Evolutionary conservation across 2,797 vertebrate species (phyloP).

Genomic region (Orientallactaga sibirica): DNA sequence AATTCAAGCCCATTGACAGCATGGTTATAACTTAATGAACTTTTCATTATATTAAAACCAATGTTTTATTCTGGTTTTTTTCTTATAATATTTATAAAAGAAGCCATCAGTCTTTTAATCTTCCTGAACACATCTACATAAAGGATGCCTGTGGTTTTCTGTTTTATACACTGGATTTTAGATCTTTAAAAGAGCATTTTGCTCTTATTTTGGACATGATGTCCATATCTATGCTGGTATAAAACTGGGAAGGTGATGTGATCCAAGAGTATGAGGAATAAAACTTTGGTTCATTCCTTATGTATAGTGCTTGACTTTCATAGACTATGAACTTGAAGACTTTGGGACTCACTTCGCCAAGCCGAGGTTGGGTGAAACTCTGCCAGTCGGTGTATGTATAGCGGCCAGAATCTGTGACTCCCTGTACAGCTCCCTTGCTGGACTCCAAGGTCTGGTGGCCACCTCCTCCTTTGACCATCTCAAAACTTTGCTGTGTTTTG

Average conservation of each 20-base stretch:
- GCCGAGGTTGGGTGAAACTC: slow-evolving; percentile 89
- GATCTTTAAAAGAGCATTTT: not conserved
- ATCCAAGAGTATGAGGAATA: not conserved
- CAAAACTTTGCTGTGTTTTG: slow-evolving; percentile 86
- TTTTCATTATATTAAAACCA: not conserved
- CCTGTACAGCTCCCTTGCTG: slow-evolving; percentile 83
- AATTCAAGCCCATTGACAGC: not conserved
- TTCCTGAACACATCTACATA: not conserved
- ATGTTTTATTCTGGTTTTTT: not conserved
- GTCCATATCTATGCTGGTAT: not conserved
- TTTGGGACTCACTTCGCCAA: slow-evolving; percentile 89
- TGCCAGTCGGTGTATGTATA: slow-evolving; percentile 90
- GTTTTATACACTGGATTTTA: not conserved
- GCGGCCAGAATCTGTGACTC: slow-evolving; percentile 84
- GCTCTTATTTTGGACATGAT: not conserved
- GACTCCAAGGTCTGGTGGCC: slow-evolving; percentile 88
- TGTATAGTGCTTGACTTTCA: not conserved
- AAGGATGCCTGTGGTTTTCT: not conserved
- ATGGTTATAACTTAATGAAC: not conserved
- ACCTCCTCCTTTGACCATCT: slow-evolving; percentile 82
- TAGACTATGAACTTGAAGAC: not conserved
- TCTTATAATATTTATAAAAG: not conserved
- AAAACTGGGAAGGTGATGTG: not conserved
- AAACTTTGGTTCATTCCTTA: slow-evolving; percentile 3
- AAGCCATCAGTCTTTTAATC: not conserved